phyloP scores from a whole-genome alignment of 1,140 invertebrate species.

The Drosophila rhopaloa region DNA sequence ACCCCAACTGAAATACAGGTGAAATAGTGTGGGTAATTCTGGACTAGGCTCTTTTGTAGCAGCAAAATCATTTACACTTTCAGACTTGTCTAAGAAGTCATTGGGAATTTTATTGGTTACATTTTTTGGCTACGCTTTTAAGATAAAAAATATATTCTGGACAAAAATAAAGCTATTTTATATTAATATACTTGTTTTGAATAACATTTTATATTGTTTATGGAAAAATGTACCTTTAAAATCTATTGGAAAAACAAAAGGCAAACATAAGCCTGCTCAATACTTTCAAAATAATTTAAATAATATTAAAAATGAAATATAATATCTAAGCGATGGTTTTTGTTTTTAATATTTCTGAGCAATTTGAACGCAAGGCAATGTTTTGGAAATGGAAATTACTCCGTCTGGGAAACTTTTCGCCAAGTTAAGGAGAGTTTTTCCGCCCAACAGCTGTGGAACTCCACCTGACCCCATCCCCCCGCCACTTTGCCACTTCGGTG shows the following conservation, averaged over 20 bases:
- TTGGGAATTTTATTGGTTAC: background rate
- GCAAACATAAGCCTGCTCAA: no score
- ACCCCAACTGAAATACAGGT: background rate
- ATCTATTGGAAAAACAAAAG: no score
- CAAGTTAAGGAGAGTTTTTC: constrained; percentile 14
- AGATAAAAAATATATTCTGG: no score
- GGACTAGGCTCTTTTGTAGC: background rate
- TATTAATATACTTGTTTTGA: no score
- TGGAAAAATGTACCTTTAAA: no score
- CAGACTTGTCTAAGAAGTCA: background rate
- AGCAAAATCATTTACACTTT: background rate
- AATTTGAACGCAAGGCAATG: background rate
- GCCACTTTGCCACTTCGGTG: constrained; percentile 22
- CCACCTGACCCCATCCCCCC: constrained; percentile 9
- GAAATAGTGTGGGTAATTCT: background rate
- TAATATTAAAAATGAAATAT: background rate
- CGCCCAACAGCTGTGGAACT: constrained; percentile 26
- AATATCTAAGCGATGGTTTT: no score
- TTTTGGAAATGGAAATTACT: constrained; percentile 19
- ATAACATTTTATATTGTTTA: no score
- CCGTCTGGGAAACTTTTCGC: constrained; percentile 30
- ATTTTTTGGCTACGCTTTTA: background rate
- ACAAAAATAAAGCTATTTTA: no score
- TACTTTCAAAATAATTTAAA: no score
- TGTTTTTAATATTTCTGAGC: background rate